Base-by-base conservation (phyloP, 2,888 invertebrate species). In the Eustalomyia histrio region DNA sequence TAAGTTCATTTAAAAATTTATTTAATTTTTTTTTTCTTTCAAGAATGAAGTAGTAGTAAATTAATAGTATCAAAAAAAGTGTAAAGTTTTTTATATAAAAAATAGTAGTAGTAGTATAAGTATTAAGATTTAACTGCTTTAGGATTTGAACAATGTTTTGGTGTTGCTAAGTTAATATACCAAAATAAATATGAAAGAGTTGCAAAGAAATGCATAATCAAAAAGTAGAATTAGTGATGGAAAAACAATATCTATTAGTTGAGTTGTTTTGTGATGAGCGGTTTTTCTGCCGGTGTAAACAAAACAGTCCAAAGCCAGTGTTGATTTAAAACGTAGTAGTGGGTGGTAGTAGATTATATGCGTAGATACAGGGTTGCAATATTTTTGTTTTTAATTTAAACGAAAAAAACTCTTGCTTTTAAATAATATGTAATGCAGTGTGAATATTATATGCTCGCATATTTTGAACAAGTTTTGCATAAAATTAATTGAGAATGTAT, bases 1-100 rank as follows among this genome's bases (percentile, higher is more conserved):
- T 33, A 67, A 76, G 78, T 83, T 79, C 35, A 79, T 82, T 76
- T 76, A 53, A 14, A n/a, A 4, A 12, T 10, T 72, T 72, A 29
- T 61, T 79, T 73, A 63, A 75, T 67, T 29, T 71, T 65, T 67
- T 29, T 71, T 65, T n/a, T 52, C 57, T 67, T 39, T 58, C 21
- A 33, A 68, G 24, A 69, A 50, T 74, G 29, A 60, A 76, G 83
- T 83, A 85, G 84, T 85, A 68, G 57, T 71, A 73, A 79, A 79
- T 47, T 47, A 47, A 47, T 71, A 74, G 75, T 83, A 76, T 80
- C 52, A 75, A 73, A 68, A 52, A 57, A 53, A 69, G 67, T 72
- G 74, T 72, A 69, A 80, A 67, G 57, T 55, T 69, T 64, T n/a
- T 80, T 65, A 47, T 69, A 75, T 67, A 71, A 68, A 65, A 76